Evolutionary conservation across 2,113 vertebrate genomes (phyloP).

Genomic region (Axis porcinus): DNA sequence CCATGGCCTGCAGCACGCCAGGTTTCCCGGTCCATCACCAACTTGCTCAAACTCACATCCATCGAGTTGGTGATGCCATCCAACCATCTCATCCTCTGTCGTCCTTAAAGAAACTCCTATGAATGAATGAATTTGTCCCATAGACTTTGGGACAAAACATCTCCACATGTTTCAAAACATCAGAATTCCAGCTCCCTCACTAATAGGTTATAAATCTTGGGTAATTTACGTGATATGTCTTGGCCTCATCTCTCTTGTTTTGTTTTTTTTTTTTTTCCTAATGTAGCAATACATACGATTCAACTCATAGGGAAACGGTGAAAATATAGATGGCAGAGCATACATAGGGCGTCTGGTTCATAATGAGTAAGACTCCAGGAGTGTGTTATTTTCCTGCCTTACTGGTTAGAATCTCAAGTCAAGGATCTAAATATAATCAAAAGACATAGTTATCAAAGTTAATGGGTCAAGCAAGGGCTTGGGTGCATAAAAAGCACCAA

Average conservation of each 20-base stretch:
- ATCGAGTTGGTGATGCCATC: background rate
- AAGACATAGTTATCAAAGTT: background rate
- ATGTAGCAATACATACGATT: background rate
- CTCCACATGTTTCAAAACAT: background rate
- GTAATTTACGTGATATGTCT: background rate
- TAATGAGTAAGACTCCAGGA: background rate
- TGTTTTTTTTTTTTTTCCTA: constrained; percentile 32
- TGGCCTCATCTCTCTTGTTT: background rate
- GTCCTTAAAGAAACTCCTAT: background rate
- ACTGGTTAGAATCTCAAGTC: background rate
- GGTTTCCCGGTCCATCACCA: background rate
- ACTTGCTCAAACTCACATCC: background rate
- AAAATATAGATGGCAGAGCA: background rate
- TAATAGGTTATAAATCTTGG: background rate
- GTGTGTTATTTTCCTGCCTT: background rate
- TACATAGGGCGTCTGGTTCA: background rate
- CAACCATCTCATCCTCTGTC: background rate
- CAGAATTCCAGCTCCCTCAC: background rate
- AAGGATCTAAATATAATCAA: background rate
- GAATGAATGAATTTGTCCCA: background rate
- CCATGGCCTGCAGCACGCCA: background rate
- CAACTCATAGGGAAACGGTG: background rate
- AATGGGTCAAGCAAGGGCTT: background rate
- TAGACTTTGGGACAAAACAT: background rate
- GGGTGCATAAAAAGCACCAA: background rate